These are phyloP conservation scores for Podarcis raffonei DNA, from an alignment of 2,113 vertebrate genomes.

Conservation along the genomic window DNA sequence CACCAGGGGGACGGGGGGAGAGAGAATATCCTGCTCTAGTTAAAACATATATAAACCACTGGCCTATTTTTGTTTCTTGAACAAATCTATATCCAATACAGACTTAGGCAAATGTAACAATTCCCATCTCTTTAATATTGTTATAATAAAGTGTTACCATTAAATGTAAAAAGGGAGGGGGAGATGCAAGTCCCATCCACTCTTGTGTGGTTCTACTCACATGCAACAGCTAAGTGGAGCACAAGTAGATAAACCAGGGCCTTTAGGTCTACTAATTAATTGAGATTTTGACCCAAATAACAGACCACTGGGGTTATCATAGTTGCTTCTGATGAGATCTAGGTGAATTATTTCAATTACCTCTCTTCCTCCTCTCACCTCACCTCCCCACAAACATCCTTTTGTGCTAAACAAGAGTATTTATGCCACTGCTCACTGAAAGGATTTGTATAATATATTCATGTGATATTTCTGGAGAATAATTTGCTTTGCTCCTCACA, in stretches of 20 bases:
- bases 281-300: rapidly evolving
- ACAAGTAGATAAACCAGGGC: neutral
- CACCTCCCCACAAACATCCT: neutral
- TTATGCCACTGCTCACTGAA: constrained; percentile 30
- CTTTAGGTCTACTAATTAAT: neutral
- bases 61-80: neutral
- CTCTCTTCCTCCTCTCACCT: too few species aligned
- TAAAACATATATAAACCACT: constrained; percentile 45
- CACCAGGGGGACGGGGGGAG: too few species aligned
- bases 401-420: neutral
- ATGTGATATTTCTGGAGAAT: neutral
- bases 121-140: neutral
- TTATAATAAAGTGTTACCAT: constrained; percentile 64
- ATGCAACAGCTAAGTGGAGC: neutral
- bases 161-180: neutral
- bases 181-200: neutral
- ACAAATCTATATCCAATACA: neutral
- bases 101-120: neutral
- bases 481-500: constrained; percentile 26
- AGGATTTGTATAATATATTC: constrained; percentile 2
- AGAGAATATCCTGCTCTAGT: constrained; percentile 42
- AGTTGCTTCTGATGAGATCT: neutral
- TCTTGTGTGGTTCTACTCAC: neutral
- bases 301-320: neutral
- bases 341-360: constrained; percentile 15